These are phyloP conservation scores for Protonibea diacanthus DNA, from an alignment of 2,797 vertebrate genomes.

Conservation along the genomic window DNA sequence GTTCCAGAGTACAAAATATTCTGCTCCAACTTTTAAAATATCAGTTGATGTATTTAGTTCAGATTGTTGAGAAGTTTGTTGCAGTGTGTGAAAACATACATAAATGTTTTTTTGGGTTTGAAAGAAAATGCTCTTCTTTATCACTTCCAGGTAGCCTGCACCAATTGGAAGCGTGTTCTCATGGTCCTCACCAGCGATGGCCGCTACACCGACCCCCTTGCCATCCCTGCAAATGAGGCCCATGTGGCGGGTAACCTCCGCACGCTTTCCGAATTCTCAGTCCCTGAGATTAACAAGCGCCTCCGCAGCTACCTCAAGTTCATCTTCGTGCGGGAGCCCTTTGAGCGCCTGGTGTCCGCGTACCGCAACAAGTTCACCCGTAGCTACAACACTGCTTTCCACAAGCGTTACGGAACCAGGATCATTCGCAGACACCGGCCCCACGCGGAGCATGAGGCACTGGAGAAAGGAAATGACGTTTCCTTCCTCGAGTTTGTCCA, in stretches of 20 bases:
- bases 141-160: constrained; percentile 89
- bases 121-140: background rate
- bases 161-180: constrained; percentile 97
- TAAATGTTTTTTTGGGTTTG: background rate
- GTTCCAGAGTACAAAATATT: background rate
- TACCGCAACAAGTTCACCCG: constrained; percentile 96
- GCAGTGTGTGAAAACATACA: background rate
- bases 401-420: constrained; percentile 93
- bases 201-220: constrained; percentile 87
- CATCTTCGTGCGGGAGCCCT: constrained; percentile 94
- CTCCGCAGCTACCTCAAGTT: constrained; percentile 96
- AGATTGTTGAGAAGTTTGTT: constrained; percentile 1
- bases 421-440: constrained; percentile 91
- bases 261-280: constrained; percentile 90
- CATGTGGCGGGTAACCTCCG: constrained; percentile 91
- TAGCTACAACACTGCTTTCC: constrained; percentile 94
- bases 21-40: background rate
- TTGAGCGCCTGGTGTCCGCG: constrained; percentile 94
- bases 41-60: background rate
- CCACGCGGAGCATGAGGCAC: constrained; percentile 82
- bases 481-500: constrained; percentile 94
- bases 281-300: constrained; percentile 91
- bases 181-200: constrained; percentile 92
- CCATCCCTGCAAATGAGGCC: constrained; percentile 93
- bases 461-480: constrained; percentile 90